These are phyloP conservation scores for Eospalax fontanierii DNA, from an alignment of 2,797 vertebrate genomes.

Conservation along the genomic window DNA sequence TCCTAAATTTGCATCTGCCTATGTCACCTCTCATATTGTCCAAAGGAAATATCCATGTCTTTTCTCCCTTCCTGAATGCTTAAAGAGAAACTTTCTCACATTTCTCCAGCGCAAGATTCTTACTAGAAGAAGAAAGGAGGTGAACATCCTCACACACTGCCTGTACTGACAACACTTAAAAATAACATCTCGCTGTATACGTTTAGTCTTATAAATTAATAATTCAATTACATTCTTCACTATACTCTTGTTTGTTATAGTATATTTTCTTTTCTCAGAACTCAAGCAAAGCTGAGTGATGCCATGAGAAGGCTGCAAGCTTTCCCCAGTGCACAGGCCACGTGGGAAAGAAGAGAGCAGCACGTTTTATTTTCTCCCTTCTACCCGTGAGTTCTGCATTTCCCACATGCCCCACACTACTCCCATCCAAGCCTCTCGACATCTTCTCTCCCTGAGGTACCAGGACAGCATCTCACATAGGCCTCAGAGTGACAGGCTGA, in stretches of 20 bases:
- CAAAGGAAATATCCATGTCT: background rate
- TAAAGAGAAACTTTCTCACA: background rate
- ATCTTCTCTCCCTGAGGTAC: background rate
- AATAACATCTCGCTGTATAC: background rate
- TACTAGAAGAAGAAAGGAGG: background rate
- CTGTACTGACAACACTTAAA: background rate
- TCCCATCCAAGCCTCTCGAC: background rate
- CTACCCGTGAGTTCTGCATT: background rate
- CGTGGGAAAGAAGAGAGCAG: conserved; percentile 41
- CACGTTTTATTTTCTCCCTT: background rate
- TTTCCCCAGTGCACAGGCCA: background rate
- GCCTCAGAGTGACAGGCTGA: background rate
- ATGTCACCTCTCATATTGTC: background rate
- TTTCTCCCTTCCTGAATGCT: background rate
- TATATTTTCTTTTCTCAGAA: conserved; percentile 14
- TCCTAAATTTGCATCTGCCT: background rate
- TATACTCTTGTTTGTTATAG: conserved; percentile 17
- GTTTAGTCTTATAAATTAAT: background rate
- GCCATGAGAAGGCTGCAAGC: conserved; percentile 13
- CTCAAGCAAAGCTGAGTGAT: conserved; percentile 22
- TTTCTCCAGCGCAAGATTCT: background rate
- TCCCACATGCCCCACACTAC: background rate
- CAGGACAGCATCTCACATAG: background rate
- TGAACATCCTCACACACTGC: background rate
- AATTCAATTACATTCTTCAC: background rate